Evolutionary conservation across 2,797 vertebrate species (phyloP), one percentile per base, ranked within the genome.

Genomic region (Sciurus carolinensis): DNA sequence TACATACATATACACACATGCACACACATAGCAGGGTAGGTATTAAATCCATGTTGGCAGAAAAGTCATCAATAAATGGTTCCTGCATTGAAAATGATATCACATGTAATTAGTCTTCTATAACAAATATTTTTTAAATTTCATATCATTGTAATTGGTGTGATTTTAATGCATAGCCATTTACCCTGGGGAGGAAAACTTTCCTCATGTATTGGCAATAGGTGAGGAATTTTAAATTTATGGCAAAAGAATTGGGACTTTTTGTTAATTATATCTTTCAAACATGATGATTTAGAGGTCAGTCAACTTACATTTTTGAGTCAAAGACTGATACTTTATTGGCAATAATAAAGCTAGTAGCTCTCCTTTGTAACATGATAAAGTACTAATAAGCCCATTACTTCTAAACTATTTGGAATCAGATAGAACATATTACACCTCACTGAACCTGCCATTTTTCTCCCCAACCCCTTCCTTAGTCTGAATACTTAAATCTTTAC

Each of bases 221-320:
- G 54, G 39, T 39, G 71, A 67, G 15, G 28, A 50, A 84, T 86
- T 90, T 85, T 44, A 72, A 64, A 75, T 77, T 44, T 91, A 13
- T 26, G 80, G 2, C 12, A 79, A 17, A 57, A 96, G 9, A 18
- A 42, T 67, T 85, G 15, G 24, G 42, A 67, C 17, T 87, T 84
- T 67, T 33, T 69, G 87, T 28, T 64, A 84, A 67, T 76, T 75
- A 71, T 7, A 47, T 36, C 14, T 30, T 95, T 47, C 22, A 59
- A 94, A 89, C 59, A 39, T 62, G 66, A 62, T 81, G 83, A 69
- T 71, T 81, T 71, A 36, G 26, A 66, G 22, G n/a, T 22, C 17
- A 67, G 14, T n/a, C 10, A 54, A 17, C 12, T 90, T 75, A 79
- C n/a, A 87, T 83, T 83, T 90, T 83, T 79, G 89, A 62, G 76